Percentiles rank a stretch among this genome's conserved stretches.
These are phyloP conservation scores for Dolichallabes microphthalmus DNA, from an alignment of 2,113 vertebrate species.

Conservation along the genomic window DNA sequence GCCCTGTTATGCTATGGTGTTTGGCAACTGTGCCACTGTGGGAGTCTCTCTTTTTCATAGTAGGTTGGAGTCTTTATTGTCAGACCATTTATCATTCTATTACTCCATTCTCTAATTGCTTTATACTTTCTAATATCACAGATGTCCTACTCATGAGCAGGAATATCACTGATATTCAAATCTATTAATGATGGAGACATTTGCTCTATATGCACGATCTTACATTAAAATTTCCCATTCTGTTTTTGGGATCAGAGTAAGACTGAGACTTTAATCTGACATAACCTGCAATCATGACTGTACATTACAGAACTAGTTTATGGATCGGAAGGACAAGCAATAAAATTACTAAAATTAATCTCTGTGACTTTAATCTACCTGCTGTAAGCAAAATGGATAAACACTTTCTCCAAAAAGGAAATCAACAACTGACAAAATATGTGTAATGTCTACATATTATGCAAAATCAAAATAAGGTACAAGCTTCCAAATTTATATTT, in stretches of 20 bases:
- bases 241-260: too few species aligned
- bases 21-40: conserved; percentile 11
- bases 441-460: neutral
- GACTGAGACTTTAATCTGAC: neutral
- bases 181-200: neutral
- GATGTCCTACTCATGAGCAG: neutral
- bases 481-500: neutral
- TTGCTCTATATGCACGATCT: neutral
- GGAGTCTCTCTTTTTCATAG: neutral
- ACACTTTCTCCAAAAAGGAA: neutral
- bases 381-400: neutral
- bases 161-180: neutral
- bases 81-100: conserved; percentile 10
- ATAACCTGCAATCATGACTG: neutral
- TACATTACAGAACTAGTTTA: neutral
- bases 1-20: neutral
- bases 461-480: neutral
- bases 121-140: neutral
- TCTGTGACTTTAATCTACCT: neutral
- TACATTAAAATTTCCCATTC: too few species aligned
- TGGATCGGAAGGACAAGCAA: neutral
- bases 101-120: neutral
- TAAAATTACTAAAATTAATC: neutral
- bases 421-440: neutral
- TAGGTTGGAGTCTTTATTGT: neutral